Conservation (phyloP, 2,888 invertebrate genomes). For the Coremacera marginata region DNA sequence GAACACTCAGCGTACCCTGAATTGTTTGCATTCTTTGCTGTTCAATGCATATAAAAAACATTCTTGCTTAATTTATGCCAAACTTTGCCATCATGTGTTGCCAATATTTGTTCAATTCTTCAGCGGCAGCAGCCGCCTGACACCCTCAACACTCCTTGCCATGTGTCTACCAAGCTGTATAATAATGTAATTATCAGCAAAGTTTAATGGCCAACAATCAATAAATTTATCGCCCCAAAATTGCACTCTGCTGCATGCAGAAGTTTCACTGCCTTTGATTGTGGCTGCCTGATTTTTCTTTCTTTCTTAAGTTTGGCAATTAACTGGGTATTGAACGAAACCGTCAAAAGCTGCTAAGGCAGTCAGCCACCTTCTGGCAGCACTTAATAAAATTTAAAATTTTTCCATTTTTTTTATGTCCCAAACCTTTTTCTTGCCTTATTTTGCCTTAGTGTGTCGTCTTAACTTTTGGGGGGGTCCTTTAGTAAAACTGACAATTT, state of each 20-base stretch:
- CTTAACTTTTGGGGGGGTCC: slow-evolving; percentile 1
- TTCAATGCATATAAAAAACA: background rate
- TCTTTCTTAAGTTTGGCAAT: slow-evolving; percentile 25
- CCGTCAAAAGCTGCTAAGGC: slow-evolving; percentile 24
- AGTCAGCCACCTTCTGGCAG: slow-evolving; percentile 24
- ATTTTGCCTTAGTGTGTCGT: background rate
- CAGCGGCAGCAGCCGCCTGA: no score
- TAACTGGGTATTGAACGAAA: slow-evolving; percentile 30
- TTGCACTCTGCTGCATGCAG: slow-evolving; percentile 16
- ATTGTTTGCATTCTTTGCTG: no score
- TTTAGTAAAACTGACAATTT: slow-evolving; percentile 13
- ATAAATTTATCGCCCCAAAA: slow-evolving; percentile 48
- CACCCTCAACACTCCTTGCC: background rate
- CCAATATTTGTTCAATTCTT: background rate
- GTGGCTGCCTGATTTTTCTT: background rate
- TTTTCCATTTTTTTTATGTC: background rate
- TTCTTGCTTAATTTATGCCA: slow-evolving; percentile 11
- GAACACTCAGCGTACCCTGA: no score
- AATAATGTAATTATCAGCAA: slow-evolving; percentile 48
- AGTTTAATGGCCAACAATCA: slow-evolving; percentile 48
- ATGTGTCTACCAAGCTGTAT: slow-evolving; percentile 24
- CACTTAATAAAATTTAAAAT: slow-evolving; percentile 38
- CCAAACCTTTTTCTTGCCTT: background rate
- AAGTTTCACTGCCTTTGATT: background rate
- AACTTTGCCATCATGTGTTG: slow-evolving; percentile 7